These are phyloP conservation scores for Diorhabda carinulata DNA, from an alignment of 1,140 invertebrate genomes.

Conservation along the genomic window DNA sequence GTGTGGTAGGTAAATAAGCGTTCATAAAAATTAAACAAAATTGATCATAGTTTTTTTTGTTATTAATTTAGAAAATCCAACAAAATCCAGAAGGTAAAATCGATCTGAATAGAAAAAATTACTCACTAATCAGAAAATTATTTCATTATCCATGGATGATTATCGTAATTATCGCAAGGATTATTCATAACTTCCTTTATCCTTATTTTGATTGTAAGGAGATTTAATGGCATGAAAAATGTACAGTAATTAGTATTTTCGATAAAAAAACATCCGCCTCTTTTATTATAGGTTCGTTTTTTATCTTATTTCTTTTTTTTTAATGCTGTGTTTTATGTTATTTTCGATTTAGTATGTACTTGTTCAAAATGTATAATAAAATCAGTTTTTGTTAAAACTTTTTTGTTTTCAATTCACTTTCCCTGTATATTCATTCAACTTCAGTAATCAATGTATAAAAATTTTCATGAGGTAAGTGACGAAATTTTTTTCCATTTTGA, in stretches of 20 bases:
- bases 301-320: not conserved
- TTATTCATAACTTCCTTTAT: too few relatives aligned
- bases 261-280: too few relatives aligned
- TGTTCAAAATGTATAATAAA: slow-evolving; percentile 1
- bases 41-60: not conserved
- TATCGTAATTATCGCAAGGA: too few relatives aligned
- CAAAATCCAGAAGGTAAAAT: not conserved
- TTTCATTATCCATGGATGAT: too few relatives aligned
- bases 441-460: too few relatives aligned
- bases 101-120: not conserved
- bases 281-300: not conserved
- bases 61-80: not conserved
- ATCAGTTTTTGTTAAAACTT: not conserved
- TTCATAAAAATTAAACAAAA: not conserved
- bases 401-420: not conserved
- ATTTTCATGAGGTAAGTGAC: too few relatives aligned
- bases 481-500: too few relatives aligned
- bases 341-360: not conserved
- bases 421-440: too few relatives aligned
- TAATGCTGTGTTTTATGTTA: not conserved
- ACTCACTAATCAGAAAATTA: not conserved
- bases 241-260: too few relatives aligned
- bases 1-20: not conserved
- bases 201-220: too few relatives aligned
- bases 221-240: too few relatives aligned